Conservation (phyloP, 2,797 vertebrate species). For the Eulemur rubriventer region DNA sequence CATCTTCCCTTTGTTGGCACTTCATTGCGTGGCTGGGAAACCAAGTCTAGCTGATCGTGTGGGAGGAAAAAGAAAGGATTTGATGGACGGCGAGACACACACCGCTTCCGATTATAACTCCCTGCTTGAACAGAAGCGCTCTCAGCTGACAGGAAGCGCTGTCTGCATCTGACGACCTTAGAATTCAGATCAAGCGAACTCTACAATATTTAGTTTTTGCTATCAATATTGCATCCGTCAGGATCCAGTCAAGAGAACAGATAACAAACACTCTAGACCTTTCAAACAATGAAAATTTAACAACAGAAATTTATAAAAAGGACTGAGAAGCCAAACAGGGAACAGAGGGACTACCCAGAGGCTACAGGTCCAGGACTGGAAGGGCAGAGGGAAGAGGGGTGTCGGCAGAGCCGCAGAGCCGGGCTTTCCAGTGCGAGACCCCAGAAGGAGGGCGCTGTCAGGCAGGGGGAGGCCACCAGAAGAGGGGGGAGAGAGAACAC, state of each 20-base stretch:
- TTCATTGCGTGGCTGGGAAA: neutral
- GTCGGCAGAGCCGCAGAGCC: neutral
- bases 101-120: neutral
- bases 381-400: neutral
- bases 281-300: slow-evolving; percentile 1
- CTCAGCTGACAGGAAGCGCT: neutral
- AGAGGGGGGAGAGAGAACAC: neutral
- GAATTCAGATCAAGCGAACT: neutral
- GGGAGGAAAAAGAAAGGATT: neutral
- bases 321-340: neutral
- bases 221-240: neutral
- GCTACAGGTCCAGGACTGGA: neutral
- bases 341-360: neutral
- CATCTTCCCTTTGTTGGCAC: neutral
- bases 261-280: neutral
- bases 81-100: no score
- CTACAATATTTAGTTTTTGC: neutral
- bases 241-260: neutral
- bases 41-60: neutral
- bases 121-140: neutral
- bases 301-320: neutral
- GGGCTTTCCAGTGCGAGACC: neutral
- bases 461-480: neutral
- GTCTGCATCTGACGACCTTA: neutral
- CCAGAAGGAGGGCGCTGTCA: neutral